Percentiles rank a stretch among this genome's conserved stretches.
phyloP scores from a whole-genome alignment of 2,113 vertebrate genomes.

The Crotalus tigris region DNA sequence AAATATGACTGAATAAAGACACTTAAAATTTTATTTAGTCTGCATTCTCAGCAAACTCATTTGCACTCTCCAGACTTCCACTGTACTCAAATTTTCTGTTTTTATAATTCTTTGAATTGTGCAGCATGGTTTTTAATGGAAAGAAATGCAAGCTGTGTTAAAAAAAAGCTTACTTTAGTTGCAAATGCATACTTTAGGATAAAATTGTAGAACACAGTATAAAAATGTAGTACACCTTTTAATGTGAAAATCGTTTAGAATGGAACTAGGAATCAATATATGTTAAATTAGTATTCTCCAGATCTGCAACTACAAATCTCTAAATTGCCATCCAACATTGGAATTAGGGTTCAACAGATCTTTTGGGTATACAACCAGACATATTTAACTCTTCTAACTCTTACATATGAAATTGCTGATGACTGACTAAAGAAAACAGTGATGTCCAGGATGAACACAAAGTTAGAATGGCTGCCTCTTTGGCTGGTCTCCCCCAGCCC shows the following conservation, averaged over 20 bases:
- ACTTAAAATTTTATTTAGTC: too few relatives aligned
- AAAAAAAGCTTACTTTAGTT: background rate
- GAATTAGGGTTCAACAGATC: background rate
- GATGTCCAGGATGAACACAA: background rate
- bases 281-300: background rate
- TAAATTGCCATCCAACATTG: background rate
- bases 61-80: background rate
- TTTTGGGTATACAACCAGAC: background rate
- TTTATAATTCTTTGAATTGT: background rate
- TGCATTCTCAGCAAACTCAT: background rate
- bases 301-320: background rate
- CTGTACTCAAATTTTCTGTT: background rate
- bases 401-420: background rate
- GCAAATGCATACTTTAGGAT: background rate
- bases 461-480: too few relatives aligned
- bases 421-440: background rate
- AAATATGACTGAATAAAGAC: background rate
- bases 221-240: background rate
- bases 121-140: too few relatives aligned
- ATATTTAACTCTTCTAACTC: background rate
- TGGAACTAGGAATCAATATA: background rate
- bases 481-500: background rate
- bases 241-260: background rate
- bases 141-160: background rate
- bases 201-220: background rate